Conservation (phyloP, 2,888 invertebrate genomes). For the Phlogophora meticulosa region DNA sequence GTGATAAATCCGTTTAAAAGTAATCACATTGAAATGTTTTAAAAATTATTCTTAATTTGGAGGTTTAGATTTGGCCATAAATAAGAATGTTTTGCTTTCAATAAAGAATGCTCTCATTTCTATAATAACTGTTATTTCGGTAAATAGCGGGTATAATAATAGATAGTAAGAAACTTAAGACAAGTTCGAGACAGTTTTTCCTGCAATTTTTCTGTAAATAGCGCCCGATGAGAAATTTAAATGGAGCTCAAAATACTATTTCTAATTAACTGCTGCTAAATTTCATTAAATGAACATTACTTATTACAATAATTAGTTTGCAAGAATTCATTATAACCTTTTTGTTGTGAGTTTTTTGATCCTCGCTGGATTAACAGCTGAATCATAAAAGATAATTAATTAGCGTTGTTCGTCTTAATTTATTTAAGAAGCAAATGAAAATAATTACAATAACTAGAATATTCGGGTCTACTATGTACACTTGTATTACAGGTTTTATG, state of each 20-base stretch:
- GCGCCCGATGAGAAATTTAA: not conserved
- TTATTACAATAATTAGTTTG: not conserved
- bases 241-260: not conserved
- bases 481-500: slow-evolving; percentile 6
- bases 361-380: slow-evolving; percentile 32
- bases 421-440: slow-evolving; percentile 21
- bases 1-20: too few species aligned
- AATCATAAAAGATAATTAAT: slow-evolving; percentile 53
- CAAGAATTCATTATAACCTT: slow-evolving; percentile 28
- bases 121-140: slow-evolving; percentile 35
- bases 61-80: slow-evolving; percentile 30
- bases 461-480: slow-evolving; percentile 27
- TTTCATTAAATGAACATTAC: slow-evolving; percentile 24
- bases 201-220: not conserved
- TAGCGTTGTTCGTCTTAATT: slow-evolving; percentile 32
- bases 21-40: too few species aligned
- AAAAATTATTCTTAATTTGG: slow-evolving; percentile 47
- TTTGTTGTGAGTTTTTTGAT: slow-evolving; percentile 28
- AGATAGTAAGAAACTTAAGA: not conserved
- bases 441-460: slow-evolving; percentile 22
- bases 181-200: not conserved
- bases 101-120: slow-evolving; percentile 39
- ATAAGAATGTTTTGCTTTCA: slow-evolving; percentile 38
- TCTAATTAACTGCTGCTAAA: not conserved
- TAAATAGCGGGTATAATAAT: slow-evolving; percentile 10